Conservation (phyloP, 1,140 invertebrate genomes). For the Apis cerana region DNA sequence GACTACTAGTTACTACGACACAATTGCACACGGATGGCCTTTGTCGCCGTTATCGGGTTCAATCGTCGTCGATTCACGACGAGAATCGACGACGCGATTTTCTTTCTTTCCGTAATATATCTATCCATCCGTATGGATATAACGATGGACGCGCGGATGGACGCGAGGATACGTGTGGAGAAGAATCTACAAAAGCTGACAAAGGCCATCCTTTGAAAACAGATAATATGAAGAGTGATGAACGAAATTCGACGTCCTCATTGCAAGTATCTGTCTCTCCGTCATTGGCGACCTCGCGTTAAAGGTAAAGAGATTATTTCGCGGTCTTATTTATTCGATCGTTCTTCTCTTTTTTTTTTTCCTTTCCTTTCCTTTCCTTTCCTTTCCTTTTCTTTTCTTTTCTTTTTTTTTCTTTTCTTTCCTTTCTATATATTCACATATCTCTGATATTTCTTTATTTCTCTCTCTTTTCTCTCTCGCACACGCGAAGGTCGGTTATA, state of each 20-base stretch:
- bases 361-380: slow-evolving; percentile 1
- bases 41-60: slow-evolving; percentile 33
- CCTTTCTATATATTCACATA: no score
- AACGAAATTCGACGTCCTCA: slow-evolving; percentile 70
- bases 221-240: slow-evolving; percentile 53
- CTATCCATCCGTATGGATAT: no score
- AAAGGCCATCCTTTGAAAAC: slow-evolving; percentile 34
- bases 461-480: slow-evolving; percentile 35
- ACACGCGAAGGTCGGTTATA: slow-evolving; percentile 72
- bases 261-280: slow-evolving; percentile 33
- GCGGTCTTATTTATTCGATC: slow-evolving; percentile 29
- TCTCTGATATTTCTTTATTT: background rate
- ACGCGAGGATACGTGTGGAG: no score
- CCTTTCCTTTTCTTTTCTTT: slow-evolving; percentile 2
- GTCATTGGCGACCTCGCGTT: slow-evolving; percentile 46
- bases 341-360: slow-evolving; percentile 5
- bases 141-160: background rate
- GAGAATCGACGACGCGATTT: background rate
- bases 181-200: background rate
- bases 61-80: slow-evolving; percentile 18
- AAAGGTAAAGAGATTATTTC: slow-evolving; percentile 36
- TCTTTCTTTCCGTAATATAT: background rate
- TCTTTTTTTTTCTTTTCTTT: background rate
- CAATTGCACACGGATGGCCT: slow-evolving; percentile 54
- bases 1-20: slow-evolving; percentile 73